Evolutionary conservation across 1,140 invertebrate genomes (phyloP), one percentile per base, ranked within the genome.

Genomic region (Pemphigus obesinymphae): DNA sequence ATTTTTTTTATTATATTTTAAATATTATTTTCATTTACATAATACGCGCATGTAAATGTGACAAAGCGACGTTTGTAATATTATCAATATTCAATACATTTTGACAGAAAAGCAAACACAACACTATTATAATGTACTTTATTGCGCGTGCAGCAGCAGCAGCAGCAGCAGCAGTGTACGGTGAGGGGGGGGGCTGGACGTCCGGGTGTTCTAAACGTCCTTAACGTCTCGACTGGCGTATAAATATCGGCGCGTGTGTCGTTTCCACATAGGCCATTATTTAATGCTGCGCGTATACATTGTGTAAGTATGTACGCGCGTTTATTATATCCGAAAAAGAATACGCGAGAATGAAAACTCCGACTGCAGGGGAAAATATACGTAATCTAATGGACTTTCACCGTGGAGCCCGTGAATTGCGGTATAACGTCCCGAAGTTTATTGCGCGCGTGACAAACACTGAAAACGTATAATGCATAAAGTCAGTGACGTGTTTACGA

Each of bases 391-490:
- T 70, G 68, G 68, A 70, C 40, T 70, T 70, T 43, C 15, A 26
- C n/a, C 13, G 68, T 45, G 6, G 7, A 3, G 6, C 5, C 11
- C 13, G 37, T 70, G 68, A 70, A 70, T 70, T 45, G 45, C 68
- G 26, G 23, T 70, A n/a, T n/a, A 45, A 70, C 45, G 40, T 29
- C 23, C 68, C 68, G 15, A 26, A 70, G 68, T 70, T 70, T 70
- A 70, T 70, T 70, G 68, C 23, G 45, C 68, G 40, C 45, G 68
- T 70, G 68, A 70, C 68, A 70, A 70, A 70, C 37, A 70, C 45
- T 7, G 68, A 70, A 43, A 7, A 15, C 40, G 68, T 70, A 70
- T 70, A 70, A 70, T 29, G 23, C 29, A 45, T 70, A 17, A n/a
- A n/a, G n/a, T n/a, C n/a, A n/a, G n/a, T n/a, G n/a, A n/a, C n/a